These are phyloP conservation scores for Ptilorrhoa leucosticta DNA, from an alignment of 2,113 vertebrate species.

Conservation along the genomic window DNA sequence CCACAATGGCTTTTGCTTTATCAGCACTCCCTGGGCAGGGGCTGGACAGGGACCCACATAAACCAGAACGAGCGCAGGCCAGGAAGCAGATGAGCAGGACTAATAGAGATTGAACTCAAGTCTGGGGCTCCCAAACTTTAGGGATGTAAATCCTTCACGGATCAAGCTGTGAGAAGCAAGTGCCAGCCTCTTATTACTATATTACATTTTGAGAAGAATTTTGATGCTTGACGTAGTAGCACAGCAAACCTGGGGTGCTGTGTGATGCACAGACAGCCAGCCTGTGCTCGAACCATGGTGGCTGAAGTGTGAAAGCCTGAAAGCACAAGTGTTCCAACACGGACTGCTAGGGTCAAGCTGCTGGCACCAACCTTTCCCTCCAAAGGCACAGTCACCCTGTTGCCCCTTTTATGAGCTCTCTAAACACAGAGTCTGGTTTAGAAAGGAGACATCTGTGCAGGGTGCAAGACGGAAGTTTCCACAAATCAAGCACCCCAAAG, in stretches of 20 bases:
- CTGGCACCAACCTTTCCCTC: neutral
- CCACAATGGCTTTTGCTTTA: neutral
- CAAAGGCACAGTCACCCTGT: neutral
- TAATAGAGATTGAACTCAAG: accelerated
- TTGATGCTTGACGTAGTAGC: accelerated
- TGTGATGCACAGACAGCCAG: neutral
- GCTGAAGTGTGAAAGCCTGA: neutral
- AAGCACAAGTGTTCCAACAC: neutral
- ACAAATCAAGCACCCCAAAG: neutral
- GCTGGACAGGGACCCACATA: accelerated
- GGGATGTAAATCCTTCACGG: neutral
- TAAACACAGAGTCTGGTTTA: neutral
- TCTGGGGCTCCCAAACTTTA: neutral
- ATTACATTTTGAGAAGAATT: neutral
- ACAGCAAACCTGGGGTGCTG: accelerated
- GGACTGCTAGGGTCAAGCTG: neutral
- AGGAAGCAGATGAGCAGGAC: neutral
- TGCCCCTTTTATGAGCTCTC: neutral
- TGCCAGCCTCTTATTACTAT: neutral
- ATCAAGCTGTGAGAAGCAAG: neutral
- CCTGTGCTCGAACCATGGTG: neutral
- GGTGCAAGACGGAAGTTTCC: neutral
- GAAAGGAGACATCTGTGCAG: neutral
- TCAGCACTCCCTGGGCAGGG: neutral
- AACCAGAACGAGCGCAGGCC: accelerated